Evolutionary conservation across 2,888 invertebrate species (phyloP), one percentile per base, ranked within the genome.

Genomic region (Apotomis capreana): DNA sequence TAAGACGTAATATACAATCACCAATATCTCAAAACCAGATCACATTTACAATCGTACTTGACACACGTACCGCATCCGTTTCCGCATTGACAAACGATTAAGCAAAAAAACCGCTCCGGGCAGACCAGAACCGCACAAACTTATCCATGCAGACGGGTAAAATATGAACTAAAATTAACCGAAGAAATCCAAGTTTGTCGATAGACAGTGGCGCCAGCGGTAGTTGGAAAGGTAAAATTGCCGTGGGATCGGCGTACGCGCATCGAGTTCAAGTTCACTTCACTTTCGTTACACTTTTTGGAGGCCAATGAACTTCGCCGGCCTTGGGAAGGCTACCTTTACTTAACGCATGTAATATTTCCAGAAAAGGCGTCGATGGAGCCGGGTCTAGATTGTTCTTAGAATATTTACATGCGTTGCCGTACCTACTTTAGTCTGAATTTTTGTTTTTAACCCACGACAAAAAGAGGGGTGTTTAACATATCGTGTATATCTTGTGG

Each of bases 221-320:
- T 8, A 15, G 13, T 4, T 46, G 54, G 12, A 13, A 44, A 12
- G 2, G 5, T 70, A 65, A 70, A 6, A 12, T 64, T 3, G 49
- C 9, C 3, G 64, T 59, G 26, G 26, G 58, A 52, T n/a, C 44
- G 9, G 59, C 70, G 59, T 55, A 49, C 40, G 60, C 67, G 70
- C 67, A 71, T 57, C 55, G 67, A 71, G 70, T 71, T 67, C 70
- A 71, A 71, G 70, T 71, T 71, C 70, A 60, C 55, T 71, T 61
- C 67, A 71, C 70, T 71, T 71, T 71, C 70, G 70, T 71, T 67
- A 67, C 70, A 71, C 64, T 61, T 67, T 71, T 71, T 67, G 70
- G 70, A 71, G 70, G 70, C 61, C 55, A 67, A 67, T 71, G 70
- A 71, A 71, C 70, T 70, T 71, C 67, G 55, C 15, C 54, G 70